phyloP scores from a whole-genome alignment of 1,140 invertebrate genomes.

The Cheumatopsyche charites region DNA sequence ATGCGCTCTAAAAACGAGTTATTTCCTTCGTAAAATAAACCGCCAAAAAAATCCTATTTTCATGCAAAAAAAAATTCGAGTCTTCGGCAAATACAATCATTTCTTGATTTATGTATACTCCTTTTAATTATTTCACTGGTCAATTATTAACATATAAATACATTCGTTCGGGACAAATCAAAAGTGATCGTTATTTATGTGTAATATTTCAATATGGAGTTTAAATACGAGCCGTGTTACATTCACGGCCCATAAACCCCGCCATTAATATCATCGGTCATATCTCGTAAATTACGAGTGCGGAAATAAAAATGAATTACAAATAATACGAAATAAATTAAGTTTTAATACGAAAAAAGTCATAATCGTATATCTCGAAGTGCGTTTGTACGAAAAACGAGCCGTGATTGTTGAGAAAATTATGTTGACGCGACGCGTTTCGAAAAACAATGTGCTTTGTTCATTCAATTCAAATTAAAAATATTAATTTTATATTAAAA shows the following conservation, averaged over 20 bases:
- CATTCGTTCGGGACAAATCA: neutral
- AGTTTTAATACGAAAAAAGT: too few species aligned
- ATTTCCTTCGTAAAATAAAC: neutral
- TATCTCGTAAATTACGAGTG: neutral
- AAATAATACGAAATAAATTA: too few species aligned
- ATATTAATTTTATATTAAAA: too few species aligned
- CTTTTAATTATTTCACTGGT: neutral
- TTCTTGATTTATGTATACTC: neutral
- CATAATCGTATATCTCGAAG: too few species aligned
- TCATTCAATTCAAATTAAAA: too few species aligned
- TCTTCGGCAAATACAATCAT: neutral
- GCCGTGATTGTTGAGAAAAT: too few species aligned
- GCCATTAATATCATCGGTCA: neutral
- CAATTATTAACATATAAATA: too few species aligned
- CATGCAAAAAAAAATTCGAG: neutral
- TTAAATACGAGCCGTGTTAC: neutral
- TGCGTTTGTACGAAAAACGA: too few species aligned
- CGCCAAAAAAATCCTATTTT: slow-evolving; percentile 5
- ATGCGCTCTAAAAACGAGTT: neutral
- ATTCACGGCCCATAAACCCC: slow-evolving; percentile 6
- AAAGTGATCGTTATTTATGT: neutral
- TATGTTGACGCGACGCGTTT: too few species aligned
- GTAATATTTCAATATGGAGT: slow-evolving; percentile 12
- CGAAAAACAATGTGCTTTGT: too few species aligned
- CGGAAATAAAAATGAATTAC: too few species aligned